These are phyloP conservation scores for Polietes domitor DNA, from an alignment of 2,888 invertebrate genomes.

Conservation along the genomic window DNA sequence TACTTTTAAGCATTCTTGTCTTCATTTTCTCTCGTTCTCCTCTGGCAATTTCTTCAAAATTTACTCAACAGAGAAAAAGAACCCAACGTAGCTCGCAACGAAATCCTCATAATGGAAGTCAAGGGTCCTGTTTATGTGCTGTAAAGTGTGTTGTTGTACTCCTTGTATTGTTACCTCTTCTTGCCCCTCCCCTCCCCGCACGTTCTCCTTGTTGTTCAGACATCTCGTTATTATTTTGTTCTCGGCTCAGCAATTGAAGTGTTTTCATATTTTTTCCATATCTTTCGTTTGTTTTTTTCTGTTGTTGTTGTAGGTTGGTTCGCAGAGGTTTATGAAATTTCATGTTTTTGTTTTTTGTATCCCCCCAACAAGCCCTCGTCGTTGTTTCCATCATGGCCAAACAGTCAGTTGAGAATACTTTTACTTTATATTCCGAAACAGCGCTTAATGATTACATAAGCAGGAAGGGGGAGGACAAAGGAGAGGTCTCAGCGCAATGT, in stretches of 20 bases:
- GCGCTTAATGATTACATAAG: slow-evolving; percentile 51
- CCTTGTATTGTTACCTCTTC: slow-evolving; percentile 46
- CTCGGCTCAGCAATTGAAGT: slow-evolving; percentile 63
- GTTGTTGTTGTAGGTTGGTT: background rate
- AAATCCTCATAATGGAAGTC: slow-evolving; percentile 66
- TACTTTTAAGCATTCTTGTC: background rate
- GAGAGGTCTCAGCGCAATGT: background rate
- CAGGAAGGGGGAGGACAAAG: background rate
- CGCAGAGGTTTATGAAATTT: background rate
- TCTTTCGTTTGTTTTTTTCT: slow-evolving; percentile 8
- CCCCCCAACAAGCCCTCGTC: slow-evolving; percentile 35
- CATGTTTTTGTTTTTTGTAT: background rate
- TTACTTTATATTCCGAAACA: slow-evolving; percentile 4
- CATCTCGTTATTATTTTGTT: slow-evolving; percentile 65
- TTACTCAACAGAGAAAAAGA: background rate
- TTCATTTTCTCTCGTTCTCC: background rate
- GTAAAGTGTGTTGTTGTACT: slow-evolving; percentile 65
- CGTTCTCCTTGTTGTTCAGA: slow-evolving; percentile 43
- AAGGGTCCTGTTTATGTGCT: slow-evolving; percentile 67
- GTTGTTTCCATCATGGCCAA: slow-evolving; percentile 46
- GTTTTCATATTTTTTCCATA: slow-evolving; percentile 39
- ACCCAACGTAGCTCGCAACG: background rate
- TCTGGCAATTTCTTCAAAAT: too few relatives aligned
- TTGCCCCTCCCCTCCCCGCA: background rate
- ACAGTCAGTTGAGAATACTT: slow-evolving; percentile 56